These are phyloP conservation scores for Lophotis ruficrista DNA, from an alignment of 2,113 vertebrate species.

Conservation along the genomic window DNA sequence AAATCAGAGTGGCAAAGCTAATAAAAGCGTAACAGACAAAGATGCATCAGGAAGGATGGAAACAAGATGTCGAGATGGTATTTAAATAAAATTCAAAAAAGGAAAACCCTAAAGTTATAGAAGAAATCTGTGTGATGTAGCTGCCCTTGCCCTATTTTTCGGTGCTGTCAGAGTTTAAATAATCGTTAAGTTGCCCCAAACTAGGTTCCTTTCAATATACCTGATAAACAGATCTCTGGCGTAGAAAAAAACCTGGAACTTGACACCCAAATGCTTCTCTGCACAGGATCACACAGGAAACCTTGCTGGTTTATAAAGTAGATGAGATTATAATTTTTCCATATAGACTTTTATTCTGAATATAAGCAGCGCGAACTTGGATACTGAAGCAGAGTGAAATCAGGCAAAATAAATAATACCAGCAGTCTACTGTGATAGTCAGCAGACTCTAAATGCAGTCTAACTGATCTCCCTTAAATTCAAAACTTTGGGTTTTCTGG, in stretches of 20 bases:
- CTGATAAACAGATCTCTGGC: not conserved
- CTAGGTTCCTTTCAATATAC: not conserved
- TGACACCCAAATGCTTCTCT: not conserved
- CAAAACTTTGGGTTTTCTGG: not conserved
- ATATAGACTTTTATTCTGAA: not conserved
- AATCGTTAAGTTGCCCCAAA: not conserved
- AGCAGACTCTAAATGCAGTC: not conserved
- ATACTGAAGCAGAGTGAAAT: not conserved
- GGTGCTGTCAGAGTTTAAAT: not conserved
- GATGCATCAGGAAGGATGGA: constrained; percentile 5
- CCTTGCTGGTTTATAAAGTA: not conserved
- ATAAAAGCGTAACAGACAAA: constrained; percentile 17
- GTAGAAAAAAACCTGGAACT: not conserved
- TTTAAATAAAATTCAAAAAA: not conserved
- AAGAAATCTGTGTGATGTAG: not conserved
- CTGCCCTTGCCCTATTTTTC: not conserved
- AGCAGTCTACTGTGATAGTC: not conserved
- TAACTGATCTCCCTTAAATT: not conserved
- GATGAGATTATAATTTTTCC: not conserved
- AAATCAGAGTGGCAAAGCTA: constrained; percentile 22
- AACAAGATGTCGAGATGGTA: not conserved
- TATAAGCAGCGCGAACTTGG: not conserved
- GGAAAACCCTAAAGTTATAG: not conserved
- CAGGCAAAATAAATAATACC: not conserved
- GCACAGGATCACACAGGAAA: not conserved